Evolutionary conservation across 2,888 invertebrate species (phyloP).

Genomic region (Nomada flava): DNA sequence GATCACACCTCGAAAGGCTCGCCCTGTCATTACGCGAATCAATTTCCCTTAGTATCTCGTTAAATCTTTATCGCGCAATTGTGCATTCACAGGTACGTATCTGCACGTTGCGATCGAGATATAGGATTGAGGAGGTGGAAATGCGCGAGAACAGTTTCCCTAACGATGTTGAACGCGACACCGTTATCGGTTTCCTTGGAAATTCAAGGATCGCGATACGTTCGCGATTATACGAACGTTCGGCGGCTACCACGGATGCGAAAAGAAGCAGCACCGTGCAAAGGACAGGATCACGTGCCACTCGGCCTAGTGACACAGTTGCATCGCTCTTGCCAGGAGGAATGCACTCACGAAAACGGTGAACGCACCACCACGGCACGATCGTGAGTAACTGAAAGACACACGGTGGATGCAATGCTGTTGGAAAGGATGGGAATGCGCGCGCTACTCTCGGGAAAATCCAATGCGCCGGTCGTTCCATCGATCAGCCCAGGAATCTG

Average conservation of each 20-base stretch:
- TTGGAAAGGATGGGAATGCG: conserved; percentile 74
- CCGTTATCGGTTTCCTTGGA: background rate
- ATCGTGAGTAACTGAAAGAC: conserved; percentile 72
- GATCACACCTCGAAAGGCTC: background rate
- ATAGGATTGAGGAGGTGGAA: background rate
- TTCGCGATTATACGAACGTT: background rate
- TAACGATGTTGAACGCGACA: conserved; percentile 3
- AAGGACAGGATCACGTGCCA: conserved; percentile 75
- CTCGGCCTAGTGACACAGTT: conserved; percentile 81
- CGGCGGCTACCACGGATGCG: conserved; percentile 12
- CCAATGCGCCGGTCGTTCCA: conserved; percentile 79
- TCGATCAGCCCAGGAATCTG: conserved; percentile 83
- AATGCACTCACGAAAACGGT: conserved; percentile 49
- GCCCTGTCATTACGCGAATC: conserved; percentile 39
- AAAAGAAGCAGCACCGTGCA: conserved; percentile 38
- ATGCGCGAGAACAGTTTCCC: background rate
- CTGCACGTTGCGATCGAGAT: background rate
- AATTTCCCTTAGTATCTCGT: conserved; percentile 18
- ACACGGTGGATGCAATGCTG: conserved; percentile 65
- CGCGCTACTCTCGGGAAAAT: conserved; percentile 78
- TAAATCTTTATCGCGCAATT: background rate
- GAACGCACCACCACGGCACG: conserved; percentile 71
- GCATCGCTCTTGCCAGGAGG: conserved; percentile 52
- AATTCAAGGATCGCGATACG: background rate
- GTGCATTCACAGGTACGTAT: background rate